Evolutionary conservation across 1,140 invertebrate genomes (phyloP), one percentile per base, ranked within the genome.

Genomic region (Periplaneta americana): DNA sequence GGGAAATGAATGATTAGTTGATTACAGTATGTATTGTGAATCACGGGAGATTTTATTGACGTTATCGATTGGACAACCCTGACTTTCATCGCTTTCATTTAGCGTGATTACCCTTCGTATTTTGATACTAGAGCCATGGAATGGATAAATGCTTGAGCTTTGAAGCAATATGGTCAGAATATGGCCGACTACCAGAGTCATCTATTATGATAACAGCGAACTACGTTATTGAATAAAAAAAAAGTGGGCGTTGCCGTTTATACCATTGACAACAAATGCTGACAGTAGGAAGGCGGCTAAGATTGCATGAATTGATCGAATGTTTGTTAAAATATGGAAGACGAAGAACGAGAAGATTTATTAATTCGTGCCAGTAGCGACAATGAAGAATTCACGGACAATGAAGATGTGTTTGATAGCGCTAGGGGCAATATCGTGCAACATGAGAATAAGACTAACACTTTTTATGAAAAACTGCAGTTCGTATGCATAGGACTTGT

Each of bases 291-390:
- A 48, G 39, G 18, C n/a, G 1, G 17, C 17, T 22, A 6, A 48
- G 13, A 6, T 48, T 48, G 6, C 6, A 22, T 17, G 0, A 18
- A 48, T 10, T 48, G 39, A 48, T 22, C 13, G 0, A 15, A 18
- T 48, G 13, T 18, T 13, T n/a, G 78, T 80, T n/a, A 48, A 80
- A 79, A 34, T 18, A 80, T 80, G 79, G 81, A 81, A 81, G 81
- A 81, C 36, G 75, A 78, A 28, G 81, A 81, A 57, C 36, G 76
- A 36, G 81, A 81, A 77, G 80, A 78, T 78, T 74, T 81, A 18
- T 34, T 81, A 39, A 81, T 78, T 28, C 75, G 81, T 36, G 76
- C 34, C 31, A 48, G 36, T 78, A 81, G 81, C 48, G 81, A 78
- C 34, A 81, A 48, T 36, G 81, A 81, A 37, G 80, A 81, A 34